Conservation (phyloP, 2,888 invertebrate species). For the Rhopalosiphum nymphaeae region DNA sequence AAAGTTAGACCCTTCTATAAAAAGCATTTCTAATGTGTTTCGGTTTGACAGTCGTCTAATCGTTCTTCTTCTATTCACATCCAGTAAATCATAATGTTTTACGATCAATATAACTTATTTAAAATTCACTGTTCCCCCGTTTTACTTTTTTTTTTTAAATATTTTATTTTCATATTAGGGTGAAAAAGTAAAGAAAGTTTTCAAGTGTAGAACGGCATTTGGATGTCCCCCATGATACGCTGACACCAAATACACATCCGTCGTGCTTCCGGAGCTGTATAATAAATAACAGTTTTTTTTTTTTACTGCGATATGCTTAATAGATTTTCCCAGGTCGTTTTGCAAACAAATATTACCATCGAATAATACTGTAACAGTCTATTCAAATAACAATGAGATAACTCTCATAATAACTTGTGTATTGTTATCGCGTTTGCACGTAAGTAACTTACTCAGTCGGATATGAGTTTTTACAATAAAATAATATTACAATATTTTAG, state of each 20-base stretch:
- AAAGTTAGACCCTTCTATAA: background rate
- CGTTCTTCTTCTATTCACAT: background rate
- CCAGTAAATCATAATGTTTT: constrained; percentile 50
- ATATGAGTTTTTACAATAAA: background rate
- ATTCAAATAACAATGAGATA: background rate
- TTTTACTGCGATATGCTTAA: constrained; percentile 30
- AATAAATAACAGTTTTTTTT: constrained; percentile 35
- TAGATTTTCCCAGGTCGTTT: constrained; percentile 21
- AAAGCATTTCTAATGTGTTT: constrained; percentile 10
- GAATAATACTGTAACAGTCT: background rate
- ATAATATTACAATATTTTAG: background rate
- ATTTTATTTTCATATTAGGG: constrained; percentile 40
- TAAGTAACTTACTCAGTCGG: background rate
- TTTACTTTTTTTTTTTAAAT: constrained; percentile 10
- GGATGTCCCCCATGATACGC: constrained; percentile 30
- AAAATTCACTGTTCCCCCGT: constrained; percentile 42
- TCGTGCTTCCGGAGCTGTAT: constrained; percentile 40
- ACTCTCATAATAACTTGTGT: background rate
- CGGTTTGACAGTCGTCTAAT: constrained; percentile 2
- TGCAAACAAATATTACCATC: constrained; percentile 29
- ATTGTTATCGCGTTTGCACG: background rate
- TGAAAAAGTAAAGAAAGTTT: constrained; percentile 55
- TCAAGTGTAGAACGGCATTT: constrained; percentile 35
- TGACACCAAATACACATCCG: constrained; percentile 42
- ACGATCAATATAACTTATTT: constrained; percentile 48